Base-by-base conservation (phyloP, 1,140 invertebrate genomes). In the Halictus rubicundus region DNA sequence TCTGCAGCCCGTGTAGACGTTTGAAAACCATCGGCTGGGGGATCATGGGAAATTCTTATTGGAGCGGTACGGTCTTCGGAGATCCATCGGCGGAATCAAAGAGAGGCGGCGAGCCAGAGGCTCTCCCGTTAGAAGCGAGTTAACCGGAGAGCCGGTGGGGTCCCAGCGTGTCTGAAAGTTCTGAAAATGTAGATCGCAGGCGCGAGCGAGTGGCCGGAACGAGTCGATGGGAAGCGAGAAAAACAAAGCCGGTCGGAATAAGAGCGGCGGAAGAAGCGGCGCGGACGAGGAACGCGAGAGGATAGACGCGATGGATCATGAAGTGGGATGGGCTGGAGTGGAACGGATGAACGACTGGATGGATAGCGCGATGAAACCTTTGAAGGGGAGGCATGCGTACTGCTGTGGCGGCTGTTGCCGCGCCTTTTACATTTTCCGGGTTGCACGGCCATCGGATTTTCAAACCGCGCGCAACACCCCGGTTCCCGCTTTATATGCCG, bases 351-450 rank as follows among this genome's bases (percentile, higher is more conserved):
- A 80, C 84, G 82, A 77, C 68, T 85, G 71, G 82, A 85, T 84
- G 83, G 82, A 85, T 84, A 85, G 82, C 75, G 78, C 68, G 80
- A 76, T 84, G 78, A 84, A 84, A 80, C 82, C 78, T 85, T 85
- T 81, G 79, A 76, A 60, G 87, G 84, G 73, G 88, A 89, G 84
- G 81, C 81, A 78, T 85, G 86, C 86, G 81, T 82, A 85, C 82
- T 81, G 68, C 66, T 2, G 63, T n/a, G 70, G 70, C 54, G 52
- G 75, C 49, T 79, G 54, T 63, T 80, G 82, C 81, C 71, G 76
- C 75, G 84, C 85, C 87, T 88, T 88, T 88, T 89, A 83, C 87
- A 87, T 89, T 86, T 88, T 85, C 83, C 88, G 85, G 78, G 64
- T 78, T 70, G 83, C 84, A 87, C 84, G 88, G 84, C 80, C 86